phyloP scores from a whole-genome alignment of 2,113 vertebrate species.

The Mastomys natalensis region DNA sequence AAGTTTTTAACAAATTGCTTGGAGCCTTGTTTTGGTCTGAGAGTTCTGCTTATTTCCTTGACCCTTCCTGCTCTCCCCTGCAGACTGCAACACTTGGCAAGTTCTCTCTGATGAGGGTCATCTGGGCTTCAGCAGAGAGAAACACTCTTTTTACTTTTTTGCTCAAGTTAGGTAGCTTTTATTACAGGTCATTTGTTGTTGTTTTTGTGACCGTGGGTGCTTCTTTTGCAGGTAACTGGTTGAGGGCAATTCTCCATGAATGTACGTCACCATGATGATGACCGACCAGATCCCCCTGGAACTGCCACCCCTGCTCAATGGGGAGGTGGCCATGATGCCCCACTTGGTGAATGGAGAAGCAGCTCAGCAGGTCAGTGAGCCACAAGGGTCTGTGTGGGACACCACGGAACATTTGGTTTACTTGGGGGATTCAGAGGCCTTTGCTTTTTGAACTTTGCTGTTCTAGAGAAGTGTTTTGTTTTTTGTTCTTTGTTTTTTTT shows the following conservation, averaged over 20 bases:
- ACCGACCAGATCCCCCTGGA: constrained; percentile 99
- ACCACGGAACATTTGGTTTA: not conserved
- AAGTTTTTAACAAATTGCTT: not conserved
- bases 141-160: not conserved
- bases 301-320: constrained; percentile 96
- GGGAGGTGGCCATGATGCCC: constrained; percentile 97
- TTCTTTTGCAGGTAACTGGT: constrained; percentile 91
- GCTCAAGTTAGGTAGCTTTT: not conserved
- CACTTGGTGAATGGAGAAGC: constrained; percentile 98
- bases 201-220: not conserved
- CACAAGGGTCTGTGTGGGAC: not conserved
- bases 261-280: constrained; percentile 99
- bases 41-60: not conserved
- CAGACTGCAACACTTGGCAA: too few species aligned
- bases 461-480: not conserved
- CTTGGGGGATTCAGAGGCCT: not conserved
- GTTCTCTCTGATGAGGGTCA: not conserved
- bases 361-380: constrained; percentile 93
- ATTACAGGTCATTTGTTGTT: not conserved
- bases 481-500: too few species aligned
- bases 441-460: not conserved
- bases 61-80: not conserved
- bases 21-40: not conserved
- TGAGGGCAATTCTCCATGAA: constrained; percentile 98
- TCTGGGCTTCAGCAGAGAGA: not conserved